These are phyloP conservation scores for Rhyacophila evoluta DNA, from an alignment of 2,888 invertebrate genomes.

Conservation along the genomic window DNA sequence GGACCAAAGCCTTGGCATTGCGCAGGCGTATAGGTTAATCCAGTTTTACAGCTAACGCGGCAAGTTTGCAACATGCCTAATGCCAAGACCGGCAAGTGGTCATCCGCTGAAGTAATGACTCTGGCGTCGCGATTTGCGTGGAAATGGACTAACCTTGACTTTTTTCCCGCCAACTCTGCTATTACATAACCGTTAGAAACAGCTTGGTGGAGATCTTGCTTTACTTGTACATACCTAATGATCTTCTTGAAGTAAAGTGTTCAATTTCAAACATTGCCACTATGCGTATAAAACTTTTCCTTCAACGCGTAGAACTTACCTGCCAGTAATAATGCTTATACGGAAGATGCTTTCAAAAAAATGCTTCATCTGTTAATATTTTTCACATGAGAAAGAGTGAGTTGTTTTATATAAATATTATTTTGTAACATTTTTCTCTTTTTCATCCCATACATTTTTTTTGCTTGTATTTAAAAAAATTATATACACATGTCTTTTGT, in stretches of 20 bases:
- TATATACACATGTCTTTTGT: too few relatives aligned
- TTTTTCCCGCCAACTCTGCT: constrained; percentile 45
- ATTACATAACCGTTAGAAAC: constrained; percentile 53
- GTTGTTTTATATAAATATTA: too few relatives aligned
- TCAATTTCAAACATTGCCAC: background rate
- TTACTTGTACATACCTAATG: background rate
- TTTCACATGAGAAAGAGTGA: too few relatives aligned
- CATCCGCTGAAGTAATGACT: constrained; percentile 19
- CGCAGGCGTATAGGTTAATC: constrained; percentile 1
- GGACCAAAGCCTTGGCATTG: background rate
- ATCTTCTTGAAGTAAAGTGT: background rate
- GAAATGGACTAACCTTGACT: constrained; percentile 53
- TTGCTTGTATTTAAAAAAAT: too few relatives aligned
- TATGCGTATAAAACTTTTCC: too few relatives aligned
- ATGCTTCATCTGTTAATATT: too few relatives aligned
- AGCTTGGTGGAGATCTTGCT: constrained; percentile 27
- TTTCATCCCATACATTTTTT: too few relatives aligned
- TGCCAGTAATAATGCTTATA: too few relatives aligned
- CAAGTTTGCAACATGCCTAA: background rate
- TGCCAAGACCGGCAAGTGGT: constrained; percentile 26
- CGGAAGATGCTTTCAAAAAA: too few relatives aligned
- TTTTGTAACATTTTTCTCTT: too few relatives aligned
- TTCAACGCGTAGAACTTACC: too few relatives aligned
- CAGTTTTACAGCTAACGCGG: constrained; percentile 47
- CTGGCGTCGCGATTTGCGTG: constrained; percentile 44